A percentile compares a stretch with the other conserved stretches of the same genome.
phyloP scores from a whole-genome alignment of 2,797 vertebrate species.

The Petrocephalus sullivani region DNA sequence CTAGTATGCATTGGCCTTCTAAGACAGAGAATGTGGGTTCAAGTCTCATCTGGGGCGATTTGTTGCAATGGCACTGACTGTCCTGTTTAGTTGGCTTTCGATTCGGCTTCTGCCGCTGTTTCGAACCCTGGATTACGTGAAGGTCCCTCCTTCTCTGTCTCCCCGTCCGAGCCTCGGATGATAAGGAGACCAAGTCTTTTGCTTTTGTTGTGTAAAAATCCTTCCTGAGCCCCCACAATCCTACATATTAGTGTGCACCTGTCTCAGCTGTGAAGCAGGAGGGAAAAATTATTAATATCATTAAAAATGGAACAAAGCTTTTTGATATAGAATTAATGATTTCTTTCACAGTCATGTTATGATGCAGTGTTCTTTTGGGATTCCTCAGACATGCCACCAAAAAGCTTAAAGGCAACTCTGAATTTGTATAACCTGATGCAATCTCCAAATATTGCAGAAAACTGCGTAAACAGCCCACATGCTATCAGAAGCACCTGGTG shows the following conservation, averaged over 20 bases:
- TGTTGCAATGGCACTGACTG: too few relatives aligned
- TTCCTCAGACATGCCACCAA: not conserved
- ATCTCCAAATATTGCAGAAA: not conserved
- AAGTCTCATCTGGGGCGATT: constrained; percentile 51
- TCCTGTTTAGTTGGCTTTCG: too few relatives aligned
- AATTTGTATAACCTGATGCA: not conserved
- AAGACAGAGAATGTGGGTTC: constrained; percentile 63
- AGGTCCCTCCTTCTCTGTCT: not conserved
- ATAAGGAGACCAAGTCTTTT: not conserved
- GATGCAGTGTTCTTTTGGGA: not conserved
- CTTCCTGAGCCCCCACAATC: not conserved
- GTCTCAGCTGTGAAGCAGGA: not conserved
- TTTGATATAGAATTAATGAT: not conserved
- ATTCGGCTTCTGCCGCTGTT: too few relatives aligned
- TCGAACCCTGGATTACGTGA: too few relatives aligned
- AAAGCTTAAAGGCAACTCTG: not conserved
- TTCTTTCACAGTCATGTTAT: not conserved
- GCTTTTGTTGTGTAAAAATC: not conserved
- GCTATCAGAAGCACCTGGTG: not conserved
- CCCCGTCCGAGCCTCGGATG: not conserved
- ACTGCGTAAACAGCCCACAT: not conserved
- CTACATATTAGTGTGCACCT: not conserved
- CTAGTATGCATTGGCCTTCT: constrained; percentile 49
- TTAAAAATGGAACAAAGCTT: not conserved
- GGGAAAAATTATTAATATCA: not conserved